phyloP scores from a whole-genome alignment of 2,113 vertebrate genomes.

The Poeciliopsis retropinna region DNA sequence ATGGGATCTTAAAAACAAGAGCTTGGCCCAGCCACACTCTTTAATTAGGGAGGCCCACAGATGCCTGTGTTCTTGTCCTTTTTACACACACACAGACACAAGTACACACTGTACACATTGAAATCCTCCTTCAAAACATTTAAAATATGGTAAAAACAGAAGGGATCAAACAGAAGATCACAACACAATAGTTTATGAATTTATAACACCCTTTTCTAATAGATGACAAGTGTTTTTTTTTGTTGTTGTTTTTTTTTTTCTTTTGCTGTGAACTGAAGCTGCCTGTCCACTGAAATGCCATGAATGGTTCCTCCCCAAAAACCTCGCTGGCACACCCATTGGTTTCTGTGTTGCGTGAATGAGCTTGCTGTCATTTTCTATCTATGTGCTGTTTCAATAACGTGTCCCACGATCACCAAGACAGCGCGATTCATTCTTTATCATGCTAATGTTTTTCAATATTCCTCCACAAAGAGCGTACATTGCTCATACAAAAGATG shows the following conservation, averaged over 20 bases:
- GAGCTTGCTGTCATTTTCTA: slow-evolving; percentile 75
- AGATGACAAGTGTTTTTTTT: slow-evolving; percentile 53
- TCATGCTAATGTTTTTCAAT: slow-evolving; percentile 87
- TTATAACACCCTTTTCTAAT: slow-evolving; percentile 42
- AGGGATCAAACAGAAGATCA: slow-evolving; percentile 64
- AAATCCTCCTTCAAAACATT: slow-evolving; percentile 36
- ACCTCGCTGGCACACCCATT: slow-evolving; percentile 63
- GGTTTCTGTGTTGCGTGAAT: slow-evolving; percentile 63
- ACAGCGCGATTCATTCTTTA: slow-evolving; percentile 83
- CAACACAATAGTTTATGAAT: slow-evolving; percentile 58
- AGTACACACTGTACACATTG: slow-evolving; percentile 37
- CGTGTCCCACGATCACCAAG: slow-evolving; percentile 75
- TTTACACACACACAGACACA: slow-evolving; percentile 25
- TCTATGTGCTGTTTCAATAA: slow-evolving; percentile 72
- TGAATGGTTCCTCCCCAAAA: slow-evolving; percentile 50
- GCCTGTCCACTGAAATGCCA: slow-evolving; percentile 41
- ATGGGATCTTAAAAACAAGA: slow-evolving; percentile 78
- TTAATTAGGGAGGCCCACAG: slow-evolving; percentile 79
- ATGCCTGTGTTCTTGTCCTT: slow-evolving; percentile 49
- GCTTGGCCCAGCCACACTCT: slow-evolving; percentile 64
- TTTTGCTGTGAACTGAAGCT: slow-evolving; percentile 42
- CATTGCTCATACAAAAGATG: slow-evolving; percentile 85
- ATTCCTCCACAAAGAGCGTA: slow-evolving; percentile 82
- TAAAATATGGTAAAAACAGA: slow-evolving; percentile 45
- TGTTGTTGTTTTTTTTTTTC: slow-evolving; percentile 29